Evolutionary conservation across 2,797 vertebrate genomes (phyloP).

Genomic region (Helicolenus hilgendorfi): DNA sequence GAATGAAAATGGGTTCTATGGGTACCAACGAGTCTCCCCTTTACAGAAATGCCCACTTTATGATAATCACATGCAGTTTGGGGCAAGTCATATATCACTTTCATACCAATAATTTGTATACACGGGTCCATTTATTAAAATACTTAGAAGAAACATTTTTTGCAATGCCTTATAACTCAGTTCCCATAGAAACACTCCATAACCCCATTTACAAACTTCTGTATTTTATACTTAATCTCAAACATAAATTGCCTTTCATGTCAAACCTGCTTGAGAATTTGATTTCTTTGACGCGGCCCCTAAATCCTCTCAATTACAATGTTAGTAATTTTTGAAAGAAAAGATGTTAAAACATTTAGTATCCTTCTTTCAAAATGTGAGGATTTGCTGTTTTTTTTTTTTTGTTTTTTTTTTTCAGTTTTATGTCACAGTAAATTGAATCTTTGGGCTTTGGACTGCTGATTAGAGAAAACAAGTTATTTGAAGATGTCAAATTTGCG

Average conservation of each 20-base stretch:
- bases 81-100: too few species aligned
- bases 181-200: neutral
- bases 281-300: neutral
- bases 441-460: neutral
- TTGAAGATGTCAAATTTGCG: neutral
- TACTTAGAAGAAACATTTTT: neutral
- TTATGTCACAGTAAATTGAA: neutral
- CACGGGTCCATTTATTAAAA: neutral
- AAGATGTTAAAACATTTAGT: neutral
- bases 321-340: neutral
- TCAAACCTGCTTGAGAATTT: neutral
- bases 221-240: neutral
- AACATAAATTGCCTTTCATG: neutral
- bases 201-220: neutral
- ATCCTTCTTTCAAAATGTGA: neutral
- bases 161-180: too few species aligned
- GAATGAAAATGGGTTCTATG: rapidly evolving
- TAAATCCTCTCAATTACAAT: neutral
- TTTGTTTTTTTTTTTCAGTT: neutral
- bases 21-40: too few species aligned
- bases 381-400: neutral
- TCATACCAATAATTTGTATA: neutral
- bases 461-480: too few species aligned
- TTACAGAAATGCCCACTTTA: too few species aligned
- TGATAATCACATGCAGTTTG: too few species aligned